A percentile compares a stretch with the other conserved stretches of the same genome.
These are phyloP conservation scores for Drosophila novamexicana DNA, from an alignment of 1,140 invertebrate genomes.

Conservation along the genomic window DNA sequence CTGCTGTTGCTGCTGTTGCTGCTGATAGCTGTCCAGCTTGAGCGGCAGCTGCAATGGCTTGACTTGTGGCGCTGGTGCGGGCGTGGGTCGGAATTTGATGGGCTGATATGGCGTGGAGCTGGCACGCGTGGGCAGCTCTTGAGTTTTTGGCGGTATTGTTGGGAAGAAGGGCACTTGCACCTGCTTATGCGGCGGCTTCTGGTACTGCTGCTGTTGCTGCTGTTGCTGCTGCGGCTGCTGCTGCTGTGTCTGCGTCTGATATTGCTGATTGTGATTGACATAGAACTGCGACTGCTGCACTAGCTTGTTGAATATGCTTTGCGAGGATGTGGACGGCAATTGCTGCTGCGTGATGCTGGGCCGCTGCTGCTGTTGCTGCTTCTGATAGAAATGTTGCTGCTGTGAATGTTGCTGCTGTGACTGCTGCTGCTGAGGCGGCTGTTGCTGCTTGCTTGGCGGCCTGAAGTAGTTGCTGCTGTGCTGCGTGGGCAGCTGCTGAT, in stretches of 20 bases:
- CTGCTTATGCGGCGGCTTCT: constrained; percentile 64
- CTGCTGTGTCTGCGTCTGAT: constrained; percentile 61
- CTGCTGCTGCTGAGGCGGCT: constrained; percentile 75
- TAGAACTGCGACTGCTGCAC: constrained; percentile 84
- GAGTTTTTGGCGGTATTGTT: constrained; percentile 80
- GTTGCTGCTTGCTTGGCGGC: not conserved
- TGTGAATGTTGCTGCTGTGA: constrained; percentile 62
- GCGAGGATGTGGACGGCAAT: constrained; percentile 58
- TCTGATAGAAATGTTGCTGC: constrained; percentile 57
- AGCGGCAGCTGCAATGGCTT: constrained; percentile 70
- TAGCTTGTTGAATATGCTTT: constrained; percentile 70
- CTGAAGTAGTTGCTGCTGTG: constrained; percentile 55
- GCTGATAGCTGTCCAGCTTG: constrained; percentile 71
- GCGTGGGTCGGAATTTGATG: constrained; percentile 79
- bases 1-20: constrained; percentile 60
- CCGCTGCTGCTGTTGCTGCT: constrained; percentile 68
- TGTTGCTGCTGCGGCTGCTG: constrained; percentile 37
- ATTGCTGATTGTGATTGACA: constrained; percentile 84
- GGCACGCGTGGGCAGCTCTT: constrained; percentile 79
- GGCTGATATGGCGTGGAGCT: constrained; percentile 81
- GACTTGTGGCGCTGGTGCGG: constrained; percentile 68
- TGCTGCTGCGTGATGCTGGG: constrained; percentile 67
- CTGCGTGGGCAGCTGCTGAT: constrained; percentile 74
- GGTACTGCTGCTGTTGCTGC: constrained; percentile 56
- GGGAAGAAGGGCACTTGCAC: constrained; percentile 85